Evolutionary conservation across 1,140 invertebrate genomes (phyloP).

Genomic region (Drosophila sulfurigaster): DNA sequence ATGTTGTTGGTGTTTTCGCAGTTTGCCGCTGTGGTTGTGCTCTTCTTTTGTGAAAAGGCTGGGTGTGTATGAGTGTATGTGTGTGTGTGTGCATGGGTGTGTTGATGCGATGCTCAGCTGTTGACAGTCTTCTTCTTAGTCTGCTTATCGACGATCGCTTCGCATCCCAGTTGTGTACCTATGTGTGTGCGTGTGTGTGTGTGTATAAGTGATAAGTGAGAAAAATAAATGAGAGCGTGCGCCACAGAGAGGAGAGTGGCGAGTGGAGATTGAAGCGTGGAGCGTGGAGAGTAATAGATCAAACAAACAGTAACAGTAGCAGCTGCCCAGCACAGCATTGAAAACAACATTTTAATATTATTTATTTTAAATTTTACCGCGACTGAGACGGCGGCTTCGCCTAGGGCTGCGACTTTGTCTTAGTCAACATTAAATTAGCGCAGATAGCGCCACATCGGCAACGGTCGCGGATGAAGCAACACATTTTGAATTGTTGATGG

Average conservation of each 20-base stretch:
- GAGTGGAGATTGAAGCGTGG: neutral
- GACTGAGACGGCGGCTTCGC: neutral
- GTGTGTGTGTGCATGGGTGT: neutral
- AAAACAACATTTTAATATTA: neutral
- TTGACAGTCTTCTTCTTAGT: conserved; percentile 11
- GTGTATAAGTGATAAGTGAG: conserved; percentile 21
- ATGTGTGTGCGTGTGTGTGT: neutral
- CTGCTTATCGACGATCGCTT: conserved; percentile 5
- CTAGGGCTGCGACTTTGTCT: neutral
- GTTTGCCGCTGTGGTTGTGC: too few species aligned
- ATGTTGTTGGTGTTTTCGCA: conserved; percentile 1
- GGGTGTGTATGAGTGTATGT: too few species aligned
- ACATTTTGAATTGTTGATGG: neutral
- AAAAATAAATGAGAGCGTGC: neutral
- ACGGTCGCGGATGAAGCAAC: conserved; percentile 31
- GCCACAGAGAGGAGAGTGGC: neutral
- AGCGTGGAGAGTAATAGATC: conserved; percentile 21
- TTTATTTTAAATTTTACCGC: neutral
- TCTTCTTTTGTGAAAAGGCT: conserved; percentile 3
- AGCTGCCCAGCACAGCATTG: conserved; percentile 16
- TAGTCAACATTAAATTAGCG: conserved; percentile 40
- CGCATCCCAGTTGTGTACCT: neutral
- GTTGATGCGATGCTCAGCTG: conserved; percentile 18
- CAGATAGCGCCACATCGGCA: conserved; percentile 40
- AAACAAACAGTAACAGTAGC: conserved; percentile 36